Conservation (phyloP, 2,888 invertebrate species). For the Tiliacea aurago region DNA sequence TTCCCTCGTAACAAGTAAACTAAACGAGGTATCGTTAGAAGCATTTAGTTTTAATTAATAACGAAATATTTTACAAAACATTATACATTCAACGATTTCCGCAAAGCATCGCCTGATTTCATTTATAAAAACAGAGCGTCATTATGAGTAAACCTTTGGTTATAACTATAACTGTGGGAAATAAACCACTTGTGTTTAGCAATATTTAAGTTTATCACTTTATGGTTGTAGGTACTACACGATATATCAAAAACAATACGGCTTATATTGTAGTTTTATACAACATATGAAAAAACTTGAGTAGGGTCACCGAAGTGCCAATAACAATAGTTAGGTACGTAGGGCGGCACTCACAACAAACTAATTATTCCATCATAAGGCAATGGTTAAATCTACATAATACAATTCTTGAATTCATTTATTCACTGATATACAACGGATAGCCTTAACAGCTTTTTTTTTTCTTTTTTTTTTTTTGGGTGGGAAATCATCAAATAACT, state of each 20-base stretch:
- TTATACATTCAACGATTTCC: background rate
- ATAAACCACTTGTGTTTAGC: constrained; percentile 12
- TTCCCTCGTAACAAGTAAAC: too few relatives aligned
- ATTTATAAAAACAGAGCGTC: background rate
- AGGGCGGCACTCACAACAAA: background rate
- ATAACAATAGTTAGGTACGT: constrained; percentile 5
- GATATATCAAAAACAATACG: constrained; percentile 22
- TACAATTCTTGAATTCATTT: too few relatives aligned
- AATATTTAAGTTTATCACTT: constrained; percentile 42
- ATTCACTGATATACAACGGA: too few relatives aligned
- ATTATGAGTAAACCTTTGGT: background rate
- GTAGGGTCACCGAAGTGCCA: background rate
- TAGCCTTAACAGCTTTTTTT: too few relatives aligned
- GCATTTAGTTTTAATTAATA: background rate
- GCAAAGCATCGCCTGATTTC: background rate
- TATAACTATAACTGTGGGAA: constrained; percentile 33
- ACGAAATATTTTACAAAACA: background rate
- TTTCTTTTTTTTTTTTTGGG: too few relatives aligned
- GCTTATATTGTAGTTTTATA: constrained; percentile 19
- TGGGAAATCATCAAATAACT: too few relatives aligned
- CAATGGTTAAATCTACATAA: background rate
- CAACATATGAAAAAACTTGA: constrained; percentile 14
- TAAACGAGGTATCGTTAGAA: background rate
- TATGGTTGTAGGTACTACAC: constrained; percentile 38
- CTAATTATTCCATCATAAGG: background rate